Base-by-base conservation (phyloP, 2,888 invertebrate species). In the Anoplius nigerrimus region DNA sequence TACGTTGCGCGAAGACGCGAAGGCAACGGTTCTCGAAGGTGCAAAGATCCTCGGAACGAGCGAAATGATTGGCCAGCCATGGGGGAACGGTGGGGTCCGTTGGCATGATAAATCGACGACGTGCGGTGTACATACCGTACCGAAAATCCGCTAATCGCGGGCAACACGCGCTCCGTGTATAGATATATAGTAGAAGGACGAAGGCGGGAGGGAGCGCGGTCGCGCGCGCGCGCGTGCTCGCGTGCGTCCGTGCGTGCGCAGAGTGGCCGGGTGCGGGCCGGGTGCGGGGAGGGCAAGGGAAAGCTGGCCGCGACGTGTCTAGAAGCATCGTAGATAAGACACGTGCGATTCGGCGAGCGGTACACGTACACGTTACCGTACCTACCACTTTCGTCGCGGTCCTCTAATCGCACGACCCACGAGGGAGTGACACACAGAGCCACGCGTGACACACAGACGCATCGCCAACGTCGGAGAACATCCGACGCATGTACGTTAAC, bases 301-400 rank as follows among this genome's bases (percentile, higher is more conserved):
- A 22, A 24, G 22, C n/a, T 16, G 22, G 4, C 56, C n/a, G 4
- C 18, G 34, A 34, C 21, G 56, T 56, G n/a, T 34, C 18, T 34
- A 34, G 16, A 16, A 62, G 18, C 74, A 66, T 72, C 66, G 63
- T 55, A 75, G 75, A 76, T 76, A 76, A 76, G 75, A 76, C 75
- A 75, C 76, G 76, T 66, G 66, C 73, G 76, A 75, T 71, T 76
- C 65, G 34, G 34, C 34, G 34, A 3, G 34, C 34, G 34, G 34
- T 34, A 34, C 34, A 34, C 34, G 34, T 34, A 34, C 22, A 52
- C 20, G 20, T 22, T 22, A n/a, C 24, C 53, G 27, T 27, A 54
- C 54, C 16, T 53, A 53, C 34, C 8, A 6, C 34, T 34, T 13
- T 34, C 34, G 34, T 34, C 34, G 34, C 34, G 34, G 34, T 34